Conservation (phyloP, 2,888 invertebrate species). For the Cinara cedri region DNA sequence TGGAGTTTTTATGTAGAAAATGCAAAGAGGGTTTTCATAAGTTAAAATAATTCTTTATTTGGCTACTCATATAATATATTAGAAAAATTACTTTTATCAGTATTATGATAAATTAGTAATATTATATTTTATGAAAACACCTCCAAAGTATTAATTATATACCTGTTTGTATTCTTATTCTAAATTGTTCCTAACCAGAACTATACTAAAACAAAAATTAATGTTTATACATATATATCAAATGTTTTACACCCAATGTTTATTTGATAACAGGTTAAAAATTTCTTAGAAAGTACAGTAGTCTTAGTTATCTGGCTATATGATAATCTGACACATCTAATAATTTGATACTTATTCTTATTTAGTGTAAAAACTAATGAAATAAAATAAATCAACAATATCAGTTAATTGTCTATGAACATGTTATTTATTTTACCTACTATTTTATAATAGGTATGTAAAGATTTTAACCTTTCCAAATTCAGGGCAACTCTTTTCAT, state of each 20-base stretch:
- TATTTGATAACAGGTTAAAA: no score
- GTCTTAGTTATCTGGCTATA: no score
- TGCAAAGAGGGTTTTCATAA: slow-evolving; percentile 47
- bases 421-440: neutral
- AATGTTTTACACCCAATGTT: no score
- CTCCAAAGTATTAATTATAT: neutral
- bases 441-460: neutral
- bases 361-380: no score
- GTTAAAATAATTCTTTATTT: slow-evolving; percentile 1
- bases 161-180: neutral
- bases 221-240: no score
- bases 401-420: no score
- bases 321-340: no score
- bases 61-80: neutral
- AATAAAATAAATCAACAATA: no score
- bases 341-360: no score
- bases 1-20: slow-evolving; percentile 23
- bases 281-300: no score
- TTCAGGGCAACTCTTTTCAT: no score
- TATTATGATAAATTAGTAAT: neutral
- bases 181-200: neutral
- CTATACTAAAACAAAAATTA: neutral
- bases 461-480: no score
- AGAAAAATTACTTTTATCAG: neutral
- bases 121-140: slow-evolving; percentile 39